Evolutionary conservation across 2,113 vertebrate genomes (phyloP).

Genomic region (Taxidea taxus): DNA sequence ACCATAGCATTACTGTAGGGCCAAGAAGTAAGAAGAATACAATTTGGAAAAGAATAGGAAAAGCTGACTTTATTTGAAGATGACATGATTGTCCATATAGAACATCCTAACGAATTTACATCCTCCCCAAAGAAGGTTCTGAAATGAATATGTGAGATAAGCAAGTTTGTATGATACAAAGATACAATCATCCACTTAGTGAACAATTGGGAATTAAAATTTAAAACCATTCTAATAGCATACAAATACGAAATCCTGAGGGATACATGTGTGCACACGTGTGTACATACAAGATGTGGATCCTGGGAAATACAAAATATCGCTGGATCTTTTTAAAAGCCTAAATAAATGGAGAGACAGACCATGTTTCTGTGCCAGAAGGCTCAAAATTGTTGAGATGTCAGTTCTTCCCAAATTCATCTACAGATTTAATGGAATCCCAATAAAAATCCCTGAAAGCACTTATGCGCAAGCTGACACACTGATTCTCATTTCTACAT

Average conservation of each 20-base stretch:
- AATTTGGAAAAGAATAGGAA: not conserved
- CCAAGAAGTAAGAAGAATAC: not conserved
- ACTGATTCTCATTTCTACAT: not conserved
- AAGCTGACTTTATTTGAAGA: not conserved
- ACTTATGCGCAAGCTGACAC: not conserved
- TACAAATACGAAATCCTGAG: not conserved
- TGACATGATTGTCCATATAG: not conserved
- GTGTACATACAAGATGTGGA: not conserved
- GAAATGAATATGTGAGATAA: not conserved
- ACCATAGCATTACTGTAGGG: not conserved
- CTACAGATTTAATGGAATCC: not conserved
- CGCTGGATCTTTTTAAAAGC: not conserved
- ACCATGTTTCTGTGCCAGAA: not conserved
- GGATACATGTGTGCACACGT: rapidly evolving
- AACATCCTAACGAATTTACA: not conserved
- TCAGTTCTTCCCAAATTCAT: not conserved
- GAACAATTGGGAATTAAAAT: not conserved
- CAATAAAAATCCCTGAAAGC: not conserved
- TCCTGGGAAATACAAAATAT: not conserved
- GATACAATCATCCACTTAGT: not conserved
- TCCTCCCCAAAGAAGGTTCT: not conserved
- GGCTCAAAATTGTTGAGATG: not conserved
- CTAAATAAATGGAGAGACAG: not conserved
- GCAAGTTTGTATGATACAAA: not conserved
- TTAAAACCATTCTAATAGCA: not conserved